Percentiles rank a stretch among this genome's conserved stretches.
These are phyloP conservation scores for Anseranas semipalmata DNA, from an alignment of 2,113 vertebrate species.

Conservation along the genomic window DNA sequence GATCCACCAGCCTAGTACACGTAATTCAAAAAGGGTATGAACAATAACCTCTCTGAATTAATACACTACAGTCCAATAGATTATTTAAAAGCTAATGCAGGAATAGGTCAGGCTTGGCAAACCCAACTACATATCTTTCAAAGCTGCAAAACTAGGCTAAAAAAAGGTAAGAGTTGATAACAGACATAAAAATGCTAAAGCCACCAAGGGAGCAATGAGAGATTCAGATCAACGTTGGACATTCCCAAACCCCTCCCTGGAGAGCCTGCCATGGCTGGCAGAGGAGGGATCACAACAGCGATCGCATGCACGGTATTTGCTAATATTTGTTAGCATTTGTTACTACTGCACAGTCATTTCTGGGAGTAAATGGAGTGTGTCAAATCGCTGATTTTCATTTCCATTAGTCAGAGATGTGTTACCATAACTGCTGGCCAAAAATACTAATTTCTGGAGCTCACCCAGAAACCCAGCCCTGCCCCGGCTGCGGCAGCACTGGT, in stretches of 20 bases:
- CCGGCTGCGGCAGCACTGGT: neutral
- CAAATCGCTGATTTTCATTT: neutral
- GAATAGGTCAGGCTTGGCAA: neutral
- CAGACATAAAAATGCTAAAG: neutral
- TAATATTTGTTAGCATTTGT: neutral
- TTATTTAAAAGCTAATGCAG: neutral
- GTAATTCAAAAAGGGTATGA: neutral
- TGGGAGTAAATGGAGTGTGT: neutral
- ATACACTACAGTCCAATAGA: neutral
- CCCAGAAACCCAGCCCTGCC: neutral
- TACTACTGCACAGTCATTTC: neutral
- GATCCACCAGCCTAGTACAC: neutral
- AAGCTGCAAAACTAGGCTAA: neutral
- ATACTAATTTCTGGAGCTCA: neutral
- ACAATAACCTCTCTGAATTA: neutral
- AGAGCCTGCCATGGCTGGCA: neutral
- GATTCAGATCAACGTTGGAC: neutral
- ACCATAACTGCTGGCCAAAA: neutral
- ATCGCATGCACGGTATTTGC: neutral
- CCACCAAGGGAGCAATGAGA: neutral
- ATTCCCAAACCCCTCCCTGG: neutral
- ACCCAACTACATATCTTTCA: neutral
- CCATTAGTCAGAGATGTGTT: neutral
- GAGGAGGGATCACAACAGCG: neutral
- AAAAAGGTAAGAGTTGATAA: neutral